phyloP scores from a whole-genome alignment of 2,797 vertebrate species.

The Hoplostethus mediterraneus region DNA sequence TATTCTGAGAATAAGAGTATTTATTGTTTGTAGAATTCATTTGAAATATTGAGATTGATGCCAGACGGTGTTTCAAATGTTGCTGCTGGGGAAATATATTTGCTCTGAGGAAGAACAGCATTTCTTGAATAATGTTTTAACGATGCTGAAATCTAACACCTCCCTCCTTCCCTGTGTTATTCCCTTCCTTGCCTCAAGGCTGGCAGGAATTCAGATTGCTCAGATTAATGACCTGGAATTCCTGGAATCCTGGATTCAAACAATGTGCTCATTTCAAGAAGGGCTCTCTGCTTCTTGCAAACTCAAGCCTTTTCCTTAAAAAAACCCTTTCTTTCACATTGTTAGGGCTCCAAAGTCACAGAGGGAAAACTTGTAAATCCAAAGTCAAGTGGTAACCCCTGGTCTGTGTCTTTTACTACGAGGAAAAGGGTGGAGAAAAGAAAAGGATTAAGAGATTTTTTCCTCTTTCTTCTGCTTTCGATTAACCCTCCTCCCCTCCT shows the following conservation, averaged over 20 bases:
- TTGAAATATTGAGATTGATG: neutral
- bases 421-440: slow-evolving; percentile 74
- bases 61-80: neutral
- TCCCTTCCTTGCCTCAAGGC: slow-evolving; percentile 73
- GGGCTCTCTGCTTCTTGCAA: slow-evolving; percentile 52
- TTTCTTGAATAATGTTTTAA: slow-evolving; percentile 49
- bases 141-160: slow-evolving; percentile 72
- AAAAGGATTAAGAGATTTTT: slow-evolving; percentile 68
- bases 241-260: slow-evolving; percentile 84
- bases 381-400: slow-evolving; percentile 71
- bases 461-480: slow-evolving; percentile 73
- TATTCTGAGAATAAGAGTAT: neutral
- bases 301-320: slow-evolving; percentile 49
- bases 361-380: slow-evolving; percentile 72
- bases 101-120: neutral
- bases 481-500: slow-evolving; percentile 64
- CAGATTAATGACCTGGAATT: slow-evolving; percentile 87
- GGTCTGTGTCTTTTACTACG: slow-evolving; percentile 73
- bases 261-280: slow-evolving; percentile 74
- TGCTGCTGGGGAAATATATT: neutral
- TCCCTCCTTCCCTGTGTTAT: slow-evolving; percentile 51
- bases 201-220: slow-evolving; percentile 83
- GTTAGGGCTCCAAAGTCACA: slow-evolving; percentile 60
- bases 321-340: slow-evolving; percentile 38
- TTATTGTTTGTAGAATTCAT: neutral